These are phyloP conservation scores for Dolichotis patagonum DNA, from an alignment of 2,113 vertebrate genomes.

Conservation along the genomic window DNA sequence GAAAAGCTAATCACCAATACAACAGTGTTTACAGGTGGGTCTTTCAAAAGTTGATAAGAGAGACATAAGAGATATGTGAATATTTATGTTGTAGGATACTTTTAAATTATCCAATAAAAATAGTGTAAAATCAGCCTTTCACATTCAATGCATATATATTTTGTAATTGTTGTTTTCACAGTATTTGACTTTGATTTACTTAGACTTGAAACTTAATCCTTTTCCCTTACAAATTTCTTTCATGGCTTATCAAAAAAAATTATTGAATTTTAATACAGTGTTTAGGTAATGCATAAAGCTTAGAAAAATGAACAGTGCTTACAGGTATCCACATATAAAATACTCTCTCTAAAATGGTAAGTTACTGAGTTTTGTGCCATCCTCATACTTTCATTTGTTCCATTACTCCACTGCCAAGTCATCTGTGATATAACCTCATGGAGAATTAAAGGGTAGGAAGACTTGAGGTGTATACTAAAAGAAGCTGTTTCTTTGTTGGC, in stretches of 20 bases:
- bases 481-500: constrained; percentile 73
- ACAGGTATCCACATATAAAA: background rate
- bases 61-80: background rate
- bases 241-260: background rate
- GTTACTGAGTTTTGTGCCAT: background rate
- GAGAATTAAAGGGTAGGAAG: constrained; percentile 65
- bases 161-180: background rate
- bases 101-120: background rate
- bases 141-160: background rate
- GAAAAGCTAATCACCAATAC: background rate
- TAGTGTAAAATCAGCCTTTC: background rate
- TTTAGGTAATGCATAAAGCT: constrained; percentile 10
- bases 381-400: background rate
- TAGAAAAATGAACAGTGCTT: background rate
- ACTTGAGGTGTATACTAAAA: constrained; percentile 56
- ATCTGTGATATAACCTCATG: background rate
- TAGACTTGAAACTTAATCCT: background rate
- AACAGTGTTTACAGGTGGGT: background rate
- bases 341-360: background rate
- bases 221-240: background rate
- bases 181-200: background rate
- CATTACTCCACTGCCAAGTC: background rate
- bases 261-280: background rate
- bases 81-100: background rate
- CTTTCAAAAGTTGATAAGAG: background rate